Base-by-base conservation (phyloP, 2,797 vertebrate genomes). In the Phataginus tricuspis region DNA sequence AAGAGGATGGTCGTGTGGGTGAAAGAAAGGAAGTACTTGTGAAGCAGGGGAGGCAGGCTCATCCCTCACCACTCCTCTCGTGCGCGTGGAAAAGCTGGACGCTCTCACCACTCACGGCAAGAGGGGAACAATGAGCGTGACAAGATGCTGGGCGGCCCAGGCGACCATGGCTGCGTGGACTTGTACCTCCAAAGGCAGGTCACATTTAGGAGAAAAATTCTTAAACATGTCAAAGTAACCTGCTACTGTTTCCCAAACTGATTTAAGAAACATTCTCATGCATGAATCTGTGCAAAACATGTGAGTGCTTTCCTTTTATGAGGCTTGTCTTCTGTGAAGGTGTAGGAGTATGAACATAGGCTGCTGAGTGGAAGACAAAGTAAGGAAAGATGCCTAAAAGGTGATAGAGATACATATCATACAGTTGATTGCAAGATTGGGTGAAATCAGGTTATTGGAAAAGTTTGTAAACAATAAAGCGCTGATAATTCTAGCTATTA, bases 71-170 rank as follows among this genome's bases (percentile, higher is more conserved):
- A 42, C 18, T 34, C 5, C 53, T 23, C 42, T 11, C 14, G 0
- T 10, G 8, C 2, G 21, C 31, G 18, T 4, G 2, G 63, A 16
- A 45, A 14, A 90, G 69, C 34, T 12, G 18, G 0, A 14, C 2
- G 0, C 16, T n/a, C 7, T 71, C 49, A 45, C 86, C 14, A 7
- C 16, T 49, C 29, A 7, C 2, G 10, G 15, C 78, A 10, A 15
- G 86, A 74, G 53, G 49, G 69, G 57, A 42, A 42, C 39, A 37
- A 93, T 45, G 11, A 14, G 63, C 4, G 7, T 18, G 31, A 63
- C n/a, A 19, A 14, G 59, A 77, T 0, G 0, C 31, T 8, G 12
- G 80, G 74, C 0, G 0, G 61, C 53, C 34, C 3, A 0, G 0
- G 25, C 39, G 53, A 27, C 86, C 61, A 7, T 0, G 2, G 4